Conservation (phyloP, 2,888 invertebrate species). For the Lampropteryx suffumata region DNA sequence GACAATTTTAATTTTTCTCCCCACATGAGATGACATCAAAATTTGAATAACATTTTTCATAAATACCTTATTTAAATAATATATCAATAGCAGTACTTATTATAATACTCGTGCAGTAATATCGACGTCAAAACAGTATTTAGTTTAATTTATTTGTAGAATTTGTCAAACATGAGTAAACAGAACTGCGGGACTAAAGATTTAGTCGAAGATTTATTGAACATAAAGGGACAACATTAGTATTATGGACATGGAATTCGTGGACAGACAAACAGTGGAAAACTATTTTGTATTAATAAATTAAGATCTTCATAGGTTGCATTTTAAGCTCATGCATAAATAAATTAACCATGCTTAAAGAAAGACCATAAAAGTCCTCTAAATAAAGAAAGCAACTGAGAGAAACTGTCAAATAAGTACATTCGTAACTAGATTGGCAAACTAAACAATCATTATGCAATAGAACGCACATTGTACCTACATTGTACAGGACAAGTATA, state of each 20-base stretch:
- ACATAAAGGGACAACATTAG: slow-evolving; percentile 3
- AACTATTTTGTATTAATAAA: slow-evolving; percentile 23
- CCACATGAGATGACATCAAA: slow-evolving; percentile 33
- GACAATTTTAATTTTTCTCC: slow-evolving; percentile 35
- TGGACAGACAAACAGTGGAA: slow-evolving; percentile 10
- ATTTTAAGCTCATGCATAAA: slow-evolving; percentile 18
- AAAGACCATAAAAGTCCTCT: no score
- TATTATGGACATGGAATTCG: slow-evolving; percentile 5
- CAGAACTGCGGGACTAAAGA: slow-evolving; percentile 15
- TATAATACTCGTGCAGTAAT: slow-evolving; percentile 29
- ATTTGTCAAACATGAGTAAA: slow-evolving; percentile 29
- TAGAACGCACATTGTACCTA: no score
- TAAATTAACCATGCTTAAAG: no score
- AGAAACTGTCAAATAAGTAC: no score
- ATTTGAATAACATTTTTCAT: slow-evolving; percentile 34
- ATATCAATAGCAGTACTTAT: slow-evolving; percentile 16
- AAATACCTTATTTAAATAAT: slow-evolving; percentile 32
- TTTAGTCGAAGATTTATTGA: slow-evolving; percentile 12
- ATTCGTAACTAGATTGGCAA: no score
- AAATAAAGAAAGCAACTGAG: no score
- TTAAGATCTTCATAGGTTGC: slow-evolving; percentile 19
- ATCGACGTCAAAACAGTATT: slow-evolving; percentile 30
- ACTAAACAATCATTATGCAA: no score
- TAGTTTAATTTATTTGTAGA: slow-evolving; percentile 27
- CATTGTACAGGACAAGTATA: no score